phyloP scores from a whole-genome alignment of 2,888 invertebrate genomes.

The Dyspetes luteomarginatus region DNA sequence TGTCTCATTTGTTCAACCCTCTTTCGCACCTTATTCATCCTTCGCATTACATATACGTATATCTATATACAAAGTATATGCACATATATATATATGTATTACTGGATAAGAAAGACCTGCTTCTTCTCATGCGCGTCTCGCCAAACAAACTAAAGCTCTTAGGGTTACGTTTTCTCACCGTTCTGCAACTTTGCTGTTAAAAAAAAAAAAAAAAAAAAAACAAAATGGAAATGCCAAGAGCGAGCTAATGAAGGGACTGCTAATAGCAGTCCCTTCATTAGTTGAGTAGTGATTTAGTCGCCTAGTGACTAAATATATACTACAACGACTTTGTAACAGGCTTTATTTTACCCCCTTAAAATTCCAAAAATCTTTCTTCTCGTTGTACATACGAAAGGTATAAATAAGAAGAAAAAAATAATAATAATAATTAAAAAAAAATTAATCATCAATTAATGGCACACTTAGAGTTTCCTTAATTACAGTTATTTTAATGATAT shows the following conservation, averaged over 20 bases:
- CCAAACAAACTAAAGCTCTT: not conserved
- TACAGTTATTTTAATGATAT: too few relatives aligned
- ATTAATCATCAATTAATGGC: too few relatives aligned
- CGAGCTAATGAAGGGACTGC: not conserved
- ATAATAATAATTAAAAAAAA: too few relatives aligned
- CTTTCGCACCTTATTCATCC: constrained; percentile 16
- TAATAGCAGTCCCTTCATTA: too few relatives aligned
- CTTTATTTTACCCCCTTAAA: too few relatives aligned
- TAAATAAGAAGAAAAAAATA: too few relatives aligned
- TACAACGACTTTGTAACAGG: too few relatives aligned
- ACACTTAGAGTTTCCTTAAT: too few relatives aligned
- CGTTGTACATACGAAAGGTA: too few relatives aligned
- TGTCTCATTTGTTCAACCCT: constrained; percentile 58
- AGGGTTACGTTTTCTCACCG: not conserved
- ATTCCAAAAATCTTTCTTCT: too few relatives aligned
- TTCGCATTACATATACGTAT: constrained; percentile 1
- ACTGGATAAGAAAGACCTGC: not conserved
- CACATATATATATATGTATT: not conserved
- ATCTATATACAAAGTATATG: not conserved
- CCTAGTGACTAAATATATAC: too few relatives aligned
- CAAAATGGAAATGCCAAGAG: not conserved
- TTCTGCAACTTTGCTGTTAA: not conserved
- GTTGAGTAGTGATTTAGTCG: too few relatives aligned
- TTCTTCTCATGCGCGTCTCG: not conserved
- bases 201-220: not conserved